A percentile compares a stretch with the other conserved stretches of the same genome.
Conservation (phyloP, 2,797 vertebrate genomes). For the Garrulus glandarius region DNA sequence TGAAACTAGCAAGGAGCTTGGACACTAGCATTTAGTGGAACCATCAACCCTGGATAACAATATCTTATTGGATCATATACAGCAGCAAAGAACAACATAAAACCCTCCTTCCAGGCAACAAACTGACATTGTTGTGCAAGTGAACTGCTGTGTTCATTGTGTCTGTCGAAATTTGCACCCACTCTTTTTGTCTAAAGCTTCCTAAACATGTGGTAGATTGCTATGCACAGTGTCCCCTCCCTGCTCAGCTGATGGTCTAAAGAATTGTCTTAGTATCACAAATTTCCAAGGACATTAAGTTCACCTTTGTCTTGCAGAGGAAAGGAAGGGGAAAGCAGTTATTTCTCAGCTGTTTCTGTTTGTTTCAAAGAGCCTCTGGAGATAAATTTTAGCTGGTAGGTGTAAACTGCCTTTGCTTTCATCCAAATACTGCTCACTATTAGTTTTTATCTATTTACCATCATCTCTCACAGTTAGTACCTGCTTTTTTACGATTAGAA, state of each 20-base stretch:
- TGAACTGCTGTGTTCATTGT: neutral
- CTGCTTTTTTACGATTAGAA: neutral
- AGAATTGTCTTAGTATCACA: neutral
- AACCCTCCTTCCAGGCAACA: neutral
- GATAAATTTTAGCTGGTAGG: neutral
- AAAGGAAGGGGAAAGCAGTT: neutral
- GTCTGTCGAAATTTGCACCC: neutral
- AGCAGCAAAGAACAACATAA: neutral
- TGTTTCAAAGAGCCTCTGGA: constrained; percentile 5
- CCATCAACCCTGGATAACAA: neutral
- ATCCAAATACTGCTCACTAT: neutral
- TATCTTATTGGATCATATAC: neutral
- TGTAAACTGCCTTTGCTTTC: neutral
- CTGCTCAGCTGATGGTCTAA: neutral
- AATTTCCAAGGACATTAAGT: neutral
- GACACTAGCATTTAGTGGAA: neutral
- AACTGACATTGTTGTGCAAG: neutral
- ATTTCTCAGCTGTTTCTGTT: neutral
- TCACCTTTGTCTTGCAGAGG: neutral
- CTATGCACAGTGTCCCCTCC: neutral
- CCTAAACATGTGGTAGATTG: rapidly evolving
- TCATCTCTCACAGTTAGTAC: neutral
- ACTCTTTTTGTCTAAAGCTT: neutral
- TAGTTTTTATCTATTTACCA: neutral
- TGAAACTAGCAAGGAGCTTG: neutral